phyloP scores from a whole-genome alignment of 2,797 vertebrate genomes.

The Geotria australis region DNA sequence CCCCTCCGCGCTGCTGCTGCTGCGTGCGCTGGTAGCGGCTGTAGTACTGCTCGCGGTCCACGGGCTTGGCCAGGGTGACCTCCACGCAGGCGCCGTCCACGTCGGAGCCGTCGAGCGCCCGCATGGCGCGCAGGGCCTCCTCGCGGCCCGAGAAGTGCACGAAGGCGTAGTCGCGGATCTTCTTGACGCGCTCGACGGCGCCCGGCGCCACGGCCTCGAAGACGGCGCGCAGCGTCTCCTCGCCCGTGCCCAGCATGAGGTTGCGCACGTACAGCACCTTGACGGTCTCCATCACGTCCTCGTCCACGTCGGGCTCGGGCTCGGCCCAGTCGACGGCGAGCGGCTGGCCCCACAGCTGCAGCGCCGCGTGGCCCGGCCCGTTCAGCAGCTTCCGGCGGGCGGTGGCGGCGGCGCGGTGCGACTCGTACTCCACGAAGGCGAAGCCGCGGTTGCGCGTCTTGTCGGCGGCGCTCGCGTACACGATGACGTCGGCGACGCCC shows the following conservation, averaged over 20 bases:
- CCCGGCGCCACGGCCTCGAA: slow-evolving; percentile 53
- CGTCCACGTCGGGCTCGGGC: slow-evolving; percentile 54
- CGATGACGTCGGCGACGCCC: slow-evolving; percentile 62
- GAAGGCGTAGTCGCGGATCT: slow-evolving; percentile 66
- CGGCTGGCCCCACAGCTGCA: slow-evolving; percentile 51
- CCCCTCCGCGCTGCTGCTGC: neutral
- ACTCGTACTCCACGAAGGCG: slow-evolving; percentile 69
- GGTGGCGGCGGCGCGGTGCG: slow-evolving; percentile 77
- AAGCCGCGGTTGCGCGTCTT: slow-evolving; percentile 61
- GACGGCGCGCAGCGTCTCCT: slow-evolving; percentile 43
- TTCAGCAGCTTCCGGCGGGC: slow-evolving; percentile 54
- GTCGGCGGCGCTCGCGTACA: slow-evolving; percentile 41
- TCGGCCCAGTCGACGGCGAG: slow-evolving; percentile 85
- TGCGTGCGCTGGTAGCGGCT: neutral
- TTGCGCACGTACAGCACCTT: slow-evolving; percentile 52
- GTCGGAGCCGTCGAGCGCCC: slow-evolving; percentile 34
- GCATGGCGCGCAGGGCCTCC: slow-evolving; percentile 41
- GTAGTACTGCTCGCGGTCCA: slow-evolving; percentile 16
- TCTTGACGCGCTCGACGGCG: slow-evolving; percentile 59
- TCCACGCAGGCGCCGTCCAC: slow-evolving; percentile 51
- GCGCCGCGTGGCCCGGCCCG: slow-evolving; percentile 32
- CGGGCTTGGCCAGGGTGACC: slow-evolving; percentile 51
- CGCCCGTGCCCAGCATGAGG: slow-evolving; percentile 49
- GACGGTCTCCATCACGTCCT: slow-evolving; percentile 63
- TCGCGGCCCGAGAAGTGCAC: slow-evolving; percentile 51